phyloP scores from a whole-genome alignment of 2,888 invertebrate species.

The Cabera pusaria region DNA sequence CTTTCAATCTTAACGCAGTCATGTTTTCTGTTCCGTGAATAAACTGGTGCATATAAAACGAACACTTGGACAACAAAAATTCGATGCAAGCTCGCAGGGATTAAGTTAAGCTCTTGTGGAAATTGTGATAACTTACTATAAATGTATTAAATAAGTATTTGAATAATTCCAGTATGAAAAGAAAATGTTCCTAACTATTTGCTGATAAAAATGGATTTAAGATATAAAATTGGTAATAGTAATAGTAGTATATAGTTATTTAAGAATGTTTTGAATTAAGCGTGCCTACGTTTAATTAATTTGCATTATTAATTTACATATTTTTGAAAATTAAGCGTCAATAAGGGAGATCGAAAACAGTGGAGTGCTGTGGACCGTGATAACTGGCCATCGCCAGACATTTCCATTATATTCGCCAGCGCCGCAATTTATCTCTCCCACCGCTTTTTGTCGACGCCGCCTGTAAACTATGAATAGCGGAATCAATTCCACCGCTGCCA shows the following conservation, averaged over 20 bases:
- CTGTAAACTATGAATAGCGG: slow-evolving; percentile 59
- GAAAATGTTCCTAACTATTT: no score
- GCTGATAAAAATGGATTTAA: no score
- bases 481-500: slow-evolving; percentile 51
- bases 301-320: no score
- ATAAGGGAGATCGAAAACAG: slow-evolving; percentile 47
- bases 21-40: slow-evolving; percentile 2
- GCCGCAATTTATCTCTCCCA: slow-evolving; percentile 57
- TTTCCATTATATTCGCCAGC: slow-evolving; percentile 57
- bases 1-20: slow-evolving; percentile 21
- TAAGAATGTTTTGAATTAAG: no score
- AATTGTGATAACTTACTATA: background rate
- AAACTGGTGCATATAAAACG: background rate
- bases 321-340: no score
- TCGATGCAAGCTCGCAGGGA: background rate
- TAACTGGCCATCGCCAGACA: slow-evolving; percentile 52
- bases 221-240: no score
- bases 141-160: no score
- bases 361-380: slow-evolving; percentile 43
- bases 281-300: no score
- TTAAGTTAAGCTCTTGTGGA: background rate
- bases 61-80: background rate
- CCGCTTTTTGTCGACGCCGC: slow-evolving; percentile 55
- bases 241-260: no score
- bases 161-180: no score